Percentiles rank a stretch among this genome's conserved stretches.
These are phyloP conservation scores for Xiphydria camelus DNA, from an alignment of 2,888 invertebrate genomes.

Conservation along the genomic window DNA sequence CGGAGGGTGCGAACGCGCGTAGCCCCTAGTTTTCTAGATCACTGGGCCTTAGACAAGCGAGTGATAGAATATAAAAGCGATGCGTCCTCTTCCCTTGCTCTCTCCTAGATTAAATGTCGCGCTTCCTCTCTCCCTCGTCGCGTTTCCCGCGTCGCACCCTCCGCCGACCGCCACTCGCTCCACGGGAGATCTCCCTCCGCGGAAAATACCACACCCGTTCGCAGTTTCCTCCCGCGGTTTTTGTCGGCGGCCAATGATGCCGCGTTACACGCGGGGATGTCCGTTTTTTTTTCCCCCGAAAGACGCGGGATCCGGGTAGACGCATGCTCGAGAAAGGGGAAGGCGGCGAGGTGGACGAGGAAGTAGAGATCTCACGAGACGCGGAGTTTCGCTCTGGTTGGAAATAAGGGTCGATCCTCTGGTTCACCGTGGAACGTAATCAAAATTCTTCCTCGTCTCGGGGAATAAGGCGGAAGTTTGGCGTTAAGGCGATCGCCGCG, in stretches of 20 bases:
- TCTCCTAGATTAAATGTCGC: slow-evolving; percentile 51
- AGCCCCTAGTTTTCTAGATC: slow-evolving; percentile 31
- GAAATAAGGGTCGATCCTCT: too few species aligned
- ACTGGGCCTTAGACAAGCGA: slow-evolving; percentile 31
- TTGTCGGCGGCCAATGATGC: too few species aligned
- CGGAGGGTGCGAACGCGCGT: slow-evolving; percentile 5
- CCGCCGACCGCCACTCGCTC: slow-evolving; percentile 14
- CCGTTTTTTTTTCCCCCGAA: slow-evolving; percentile 1
- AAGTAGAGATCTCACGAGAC: too few species aligned
- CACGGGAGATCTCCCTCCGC: too few species aligned
- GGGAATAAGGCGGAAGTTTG: too few species aligned
- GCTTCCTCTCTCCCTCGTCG: slow-evolving; percentile 23
- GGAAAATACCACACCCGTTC: slow-evolving; percentile 11
- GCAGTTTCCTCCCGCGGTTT: slow-evolving; percentile 15
- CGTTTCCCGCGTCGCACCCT: slow-evolving; percentile 11
- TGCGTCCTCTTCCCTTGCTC: slow-evolving; percentile 41
- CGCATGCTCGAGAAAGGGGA: too few species aligned
- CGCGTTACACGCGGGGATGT: too few species aligned
- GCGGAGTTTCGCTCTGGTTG: too few species aligned
- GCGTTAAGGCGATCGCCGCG: too few species aligned
- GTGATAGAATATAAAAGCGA: slow-evolving; percentile 47
- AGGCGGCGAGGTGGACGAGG: too few species aligned
- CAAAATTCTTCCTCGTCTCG: too few species aligned
- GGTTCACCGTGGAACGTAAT: too few species aligned
- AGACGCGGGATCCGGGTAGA: not conserved